Conservation (phyloP, 1,140 invertebrate genomes). For the Eriocheir sinensis region DNA sequence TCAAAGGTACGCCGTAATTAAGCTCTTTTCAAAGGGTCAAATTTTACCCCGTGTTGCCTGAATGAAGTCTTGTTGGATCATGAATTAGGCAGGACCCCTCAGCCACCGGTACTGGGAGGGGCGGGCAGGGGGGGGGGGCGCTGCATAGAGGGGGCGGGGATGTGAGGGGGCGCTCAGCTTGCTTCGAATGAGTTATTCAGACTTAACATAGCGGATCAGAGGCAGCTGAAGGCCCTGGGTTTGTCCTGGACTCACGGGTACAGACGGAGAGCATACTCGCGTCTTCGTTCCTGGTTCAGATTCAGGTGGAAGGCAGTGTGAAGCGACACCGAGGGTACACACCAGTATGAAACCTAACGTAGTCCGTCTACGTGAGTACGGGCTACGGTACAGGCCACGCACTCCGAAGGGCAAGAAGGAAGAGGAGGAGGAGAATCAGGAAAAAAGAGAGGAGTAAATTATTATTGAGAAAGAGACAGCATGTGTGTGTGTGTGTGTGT, state of each 20-base stretch:
- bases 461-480: too few species aligned
- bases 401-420: neutral
- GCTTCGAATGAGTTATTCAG: neutral
- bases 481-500: too few species aligned
- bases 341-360: too few species aligned
- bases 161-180: neutral
- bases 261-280: neutral
- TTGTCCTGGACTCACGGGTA: neutral
- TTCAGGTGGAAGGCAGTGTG: neutral
- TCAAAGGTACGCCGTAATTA: slow-evolving; percentile 16
- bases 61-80: slow-evolving; percentile 15
- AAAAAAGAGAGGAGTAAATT: too few species aligned
- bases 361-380: neutral
- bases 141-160: neutral
- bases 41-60: slow-evolving; percentile 13
- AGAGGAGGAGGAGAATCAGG: too few species aligned
- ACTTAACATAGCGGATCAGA: slow-evolving; percentile 15
- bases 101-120: neutral
- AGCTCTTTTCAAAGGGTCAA: slow-evolving; percentile 24
- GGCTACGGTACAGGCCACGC: neutral
- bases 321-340: too few species aligned
- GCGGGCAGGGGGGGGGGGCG: neutral
- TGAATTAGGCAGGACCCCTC: neutral
- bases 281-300: neutral
- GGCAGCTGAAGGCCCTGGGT: neutral